phyloP scores from a whole-genome alignment of 1,140 invertebrate genomes.

The Paraescarpia echinospica region DNA sequence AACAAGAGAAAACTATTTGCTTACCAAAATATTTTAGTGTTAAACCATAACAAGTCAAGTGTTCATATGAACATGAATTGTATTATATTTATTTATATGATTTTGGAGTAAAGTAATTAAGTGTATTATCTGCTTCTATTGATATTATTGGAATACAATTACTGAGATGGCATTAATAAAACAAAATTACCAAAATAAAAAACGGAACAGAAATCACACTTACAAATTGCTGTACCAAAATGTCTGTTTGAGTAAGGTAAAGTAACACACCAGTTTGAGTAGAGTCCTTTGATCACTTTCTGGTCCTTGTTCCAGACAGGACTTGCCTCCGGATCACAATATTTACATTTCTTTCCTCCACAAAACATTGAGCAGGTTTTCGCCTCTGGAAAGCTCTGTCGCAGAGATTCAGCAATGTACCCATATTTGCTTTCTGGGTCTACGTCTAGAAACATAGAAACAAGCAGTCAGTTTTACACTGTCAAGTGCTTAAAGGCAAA shows the following conservation, averaged over 20 bases:
- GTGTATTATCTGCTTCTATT: not conserved
- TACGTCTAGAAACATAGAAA: conserved; percentile 15
- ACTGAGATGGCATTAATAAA: not conserved
- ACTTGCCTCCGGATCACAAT: conserved; percentile 65
- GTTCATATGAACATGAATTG: not conserved
- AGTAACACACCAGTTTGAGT: conserved; percentile 75
- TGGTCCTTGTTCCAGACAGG: conserved; percentile 68
- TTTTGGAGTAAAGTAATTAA: not conserved
- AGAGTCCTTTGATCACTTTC: conserved; percentile 76
- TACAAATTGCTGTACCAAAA: not conserved
- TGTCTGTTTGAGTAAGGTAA: not conserved
- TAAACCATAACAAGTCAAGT: too few relatives aligned
- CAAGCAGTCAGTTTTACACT: not conserved
- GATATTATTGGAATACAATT: not conserved
- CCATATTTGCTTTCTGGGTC: conserved; percentile 20
- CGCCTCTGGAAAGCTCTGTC: conserved; percentile 20
- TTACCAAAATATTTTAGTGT: too few relatives aligned
- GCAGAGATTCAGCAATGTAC: conserved; percentile 19
- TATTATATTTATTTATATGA: not conserved
- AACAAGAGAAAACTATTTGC: too few relatives aligned
- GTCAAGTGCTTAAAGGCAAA: not conserved
- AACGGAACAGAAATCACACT: not conserved
- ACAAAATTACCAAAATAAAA: conserved; percentile 6
- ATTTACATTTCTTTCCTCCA: conserved; percentile 78
- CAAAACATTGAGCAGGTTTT: conserved; percentile 70